Percentiles rank a stretch among this genome's conserved stretches.
phyloP scores from a whole-genome alignment of 2,888 invertebrate species.

The Microplitis manilae region DNA sequence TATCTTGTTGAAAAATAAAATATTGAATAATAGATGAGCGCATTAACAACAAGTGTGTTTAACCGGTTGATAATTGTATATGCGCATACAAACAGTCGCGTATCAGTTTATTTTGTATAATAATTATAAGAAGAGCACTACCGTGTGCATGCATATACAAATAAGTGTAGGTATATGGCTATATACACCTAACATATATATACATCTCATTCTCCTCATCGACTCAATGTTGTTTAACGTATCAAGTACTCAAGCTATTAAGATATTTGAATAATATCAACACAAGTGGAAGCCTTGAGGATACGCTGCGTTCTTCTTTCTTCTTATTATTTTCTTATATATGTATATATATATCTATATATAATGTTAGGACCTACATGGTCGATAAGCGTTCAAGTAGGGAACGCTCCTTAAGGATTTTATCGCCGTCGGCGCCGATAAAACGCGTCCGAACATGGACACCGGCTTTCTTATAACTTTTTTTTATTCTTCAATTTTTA shows the following conservation, averaged over 20 bases:
- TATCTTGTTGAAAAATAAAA: background rate
- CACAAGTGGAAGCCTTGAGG: constrained; percentile 26
- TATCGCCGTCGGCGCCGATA: constrained; percentile 46
- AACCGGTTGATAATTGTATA: background rate
- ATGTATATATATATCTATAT: background rate
- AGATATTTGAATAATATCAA: constrained; percentile 56
- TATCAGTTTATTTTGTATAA: background rate
- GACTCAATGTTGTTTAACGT: constrained; percentile 7
- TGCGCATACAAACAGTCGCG: background rate
- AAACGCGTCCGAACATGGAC: constrained; percentile 32
- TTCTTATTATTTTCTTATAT: background rate
- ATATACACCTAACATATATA: background rate
- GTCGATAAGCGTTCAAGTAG: constrained; percentile 24
- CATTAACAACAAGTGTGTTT: background rate
- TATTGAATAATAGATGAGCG: background rate
- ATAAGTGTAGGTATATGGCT: background rate
- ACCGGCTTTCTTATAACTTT: background rate
- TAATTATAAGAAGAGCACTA: background rate
- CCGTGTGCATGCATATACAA: background rate
- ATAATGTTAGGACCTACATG: constrained; percentile 36
- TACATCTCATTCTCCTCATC: background rate
- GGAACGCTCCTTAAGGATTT: constrained; percentile 38
- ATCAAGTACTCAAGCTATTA: constrained; percentile 48
- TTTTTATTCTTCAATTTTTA: background rate
- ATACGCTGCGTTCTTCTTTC: constrained; percentile 2